These are phyloP conservation scores for Drosophila ficusphila DNA, from an alignment of 1,140 invertebrate species.

Conservation along the genomic window DNA sequence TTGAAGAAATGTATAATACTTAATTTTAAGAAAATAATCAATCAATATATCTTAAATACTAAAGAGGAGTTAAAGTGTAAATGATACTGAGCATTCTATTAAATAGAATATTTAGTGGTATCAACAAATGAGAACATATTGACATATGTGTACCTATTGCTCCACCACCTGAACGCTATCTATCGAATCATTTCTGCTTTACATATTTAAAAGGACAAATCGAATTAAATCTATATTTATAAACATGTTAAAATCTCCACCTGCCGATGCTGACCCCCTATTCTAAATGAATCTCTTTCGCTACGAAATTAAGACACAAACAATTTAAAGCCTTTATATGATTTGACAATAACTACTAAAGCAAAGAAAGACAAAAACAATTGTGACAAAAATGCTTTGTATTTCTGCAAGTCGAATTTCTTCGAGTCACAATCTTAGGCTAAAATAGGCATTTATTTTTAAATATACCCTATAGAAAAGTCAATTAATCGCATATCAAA, in stretches of 20 bases:
- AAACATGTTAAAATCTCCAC: conserved; percentile 27
- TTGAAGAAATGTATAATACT: conserved; percentile 44
- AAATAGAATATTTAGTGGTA: conserved; percentile 54
- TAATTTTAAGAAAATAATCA: conserved; percentile 32
- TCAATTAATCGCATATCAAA: conserved; percentile 76
- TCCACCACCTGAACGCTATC: conserved; percentile 77
- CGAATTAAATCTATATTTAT: conserved; percentile 44
- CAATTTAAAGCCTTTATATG: conserved; percentile 60
- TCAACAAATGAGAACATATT: conserved; percentile 61
- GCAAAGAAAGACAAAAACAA: conserved; percentile 21
- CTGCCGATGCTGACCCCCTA: conserved; percentile 20
- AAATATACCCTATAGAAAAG: conserved; percentile 42
- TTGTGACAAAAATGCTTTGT: conserved; percentile 49
- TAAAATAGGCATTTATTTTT: conserved; percentile 32
- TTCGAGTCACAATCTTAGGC: conserved; percentile 20
- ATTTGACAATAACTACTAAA: conserved; percentile 70
- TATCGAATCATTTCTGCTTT: conserved; percentile 60
- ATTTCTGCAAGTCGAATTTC: conserved; percentile 31
- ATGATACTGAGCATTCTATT: conserved; percentile 55
- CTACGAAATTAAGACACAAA: conserved; percentile 15
- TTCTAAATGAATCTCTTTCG: conserved; percentile 18
- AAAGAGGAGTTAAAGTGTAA: conserved; percentile 4
- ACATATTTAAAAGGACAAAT: conserved; percentile 53
- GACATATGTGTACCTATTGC: conserved; percentile 80
- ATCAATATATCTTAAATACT: conserved; percentile 52